Percentiles rank a stretch among this genome's conserved stretches.
Conservation (phyloP, 2,888 invertebrate genomes). For the Rhagonycha lutea region DNA sequence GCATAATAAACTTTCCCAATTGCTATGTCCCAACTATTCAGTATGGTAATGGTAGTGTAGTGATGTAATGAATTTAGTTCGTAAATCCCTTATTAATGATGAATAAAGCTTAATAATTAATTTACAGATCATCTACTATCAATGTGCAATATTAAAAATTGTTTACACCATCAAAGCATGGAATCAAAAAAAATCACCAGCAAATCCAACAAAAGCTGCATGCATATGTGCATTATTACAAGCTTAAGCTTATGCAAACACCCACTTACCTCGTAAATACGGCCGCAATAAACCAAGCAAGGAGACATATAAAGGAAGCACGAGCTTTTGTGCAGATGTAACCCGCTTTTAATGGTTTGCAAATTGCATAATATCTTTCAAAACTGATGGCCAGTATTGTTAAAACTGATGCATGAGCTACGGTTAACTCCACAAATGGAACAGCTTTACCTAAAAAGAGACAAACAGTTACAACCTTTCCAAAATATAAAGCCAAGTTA, state of each 20-base stretch:
- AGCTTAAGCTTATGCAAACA: neutral
- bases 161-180: slow-evolving; percentile 22
- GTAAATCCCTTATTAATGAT: slow-evolving; percentile 22
- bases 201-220: slow-evolving; percentile 23
- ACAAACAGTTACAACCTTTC: neutral
- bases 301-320: slow-evolving; percentile 78
- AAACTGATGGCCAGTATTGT: slow-evolving; percentile 93
- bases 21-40: neutral
- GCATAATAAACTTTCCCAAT: neutral
- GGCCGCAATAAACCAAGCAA: slow-evolving; percentile 84
- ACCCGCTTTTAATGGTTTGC: slow-evolving; percentile 86
- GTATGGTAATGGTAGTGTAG: neutral
- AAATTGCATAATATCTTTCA: slow-evolving; percentile 85
- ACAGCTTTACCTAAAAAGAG: slow-evolving; percentile 83
- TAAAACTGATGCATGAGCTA: slow-evolving; percentile 89
- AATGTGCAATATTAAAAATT: slow-evolving; percentile 17
- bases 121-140: slow-evolving; percentile 20
- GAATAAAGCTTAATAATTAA: slow-evolving; percentile 19
- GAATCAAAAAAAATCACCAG: slow-evolving; percentile 24
- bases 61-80: slow-evolving; percentile 21
- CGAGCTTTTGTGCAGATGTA: slow-evolving; percentile 88
- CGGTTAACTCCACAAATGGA: slow-evolving; percentile 89
- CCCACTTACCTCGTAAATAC: slow-evolving; percentile 78
- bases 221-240: slow-evolving; percentile 19
- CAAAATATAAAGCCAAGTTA: neutral